A percentile compares a stretch with the other conserved stretches of the same genome.
Evolutionary conservation across 2,113 vertebrate genomes (phyloP).

Genomic region (Cinclus cinclus): DNA sequence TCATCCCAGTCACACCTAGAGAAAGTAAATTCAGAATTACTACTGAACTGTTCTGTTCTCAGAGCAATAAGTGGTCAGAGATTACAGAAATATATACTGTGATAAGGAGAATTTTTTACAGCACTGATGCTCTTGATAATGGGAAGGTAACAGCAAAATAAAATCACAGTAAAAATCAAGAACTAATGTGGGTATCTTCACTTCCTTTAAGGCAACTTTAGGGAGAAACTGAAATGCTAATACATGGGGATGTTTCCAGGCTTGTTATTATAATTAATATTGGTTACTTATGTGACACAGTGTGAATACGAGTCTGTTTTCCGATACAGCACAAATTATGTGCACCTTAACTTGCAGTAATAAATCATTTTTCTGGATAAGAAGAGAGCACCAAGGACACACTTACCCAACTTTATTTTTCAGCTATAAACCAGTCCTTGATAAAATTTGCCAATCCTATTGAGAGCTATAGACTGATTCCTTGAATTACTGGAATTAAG

Average conservation of each 20-base stretch:
- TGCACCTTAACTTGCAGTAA: conserved; percentile 36
- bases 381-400: not conserved
- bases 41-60: not conserved
- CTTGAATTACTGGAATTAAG: conserved; percentile 43
- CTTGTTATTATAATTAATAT: conserved; percentile 10
- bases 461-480: conserved; percentile 12
- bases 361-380: conserved; percentile 18
- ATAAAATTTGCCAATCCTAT: not conserved
- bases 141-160: not conserved
- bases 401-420: conserved; percentile 25
- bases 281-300: not conserved
- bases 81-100: not conserved
- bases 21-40: not conserved
- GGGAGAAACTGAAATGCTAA: not conserved
- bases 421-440: not conserved
- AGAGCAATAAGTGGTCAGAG: not conserved
- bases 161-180: not conserved
- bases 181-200: not conserved
- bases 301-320: no score
- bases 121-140: not conserved
- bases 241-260: not conserved
- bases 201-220: not conserved
- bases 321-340: not conserved
- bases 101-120: not conserved
- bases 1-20: not conserved